A percentile compares a stretch with the other conserved stretches of the same genome.
Evolutionary conservation across 2,797 vertebrate genomes (phyloP).

Genomic region (Phrynocephalus guinanensis): DNA sequence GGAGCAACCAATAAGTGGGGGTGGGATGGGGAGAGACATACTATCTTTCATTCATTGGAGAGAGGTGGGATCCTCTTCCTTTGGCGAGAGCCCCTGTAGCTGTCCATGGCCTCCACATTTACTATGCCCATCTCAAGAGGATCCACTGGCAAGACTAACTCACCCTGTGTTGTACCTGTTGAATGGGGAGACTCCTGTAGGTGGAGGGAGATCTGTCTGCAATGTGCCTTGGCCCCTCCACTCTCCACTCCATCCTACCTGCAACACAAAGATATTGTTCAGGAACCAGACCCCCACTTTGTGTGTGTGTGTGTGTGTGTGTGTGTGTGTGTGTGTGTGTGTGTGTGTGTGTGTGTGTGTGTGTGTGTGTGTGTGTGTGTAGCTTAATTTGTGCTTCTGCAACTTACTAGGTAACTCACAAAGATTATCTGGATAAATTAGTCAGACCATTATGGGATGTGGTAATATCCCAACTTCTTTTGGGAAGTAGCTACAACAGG

Average conservation of each 20-base stretch:
- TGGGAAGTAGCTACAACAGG: neutral
- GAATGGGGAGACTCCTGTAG: conserved; percentile 33
- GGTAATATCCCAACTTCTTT: neutral
- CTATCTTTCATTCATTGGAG: neutral
- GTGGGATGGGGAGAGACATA: neutral
- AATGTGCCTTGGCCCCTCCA: conserved; percentile 57
- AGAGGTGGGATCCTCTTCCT: neutral
- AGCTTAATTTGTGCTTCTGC: neutral
- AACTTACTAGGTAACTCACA: neutral
- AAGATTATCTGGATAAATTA: neutral
- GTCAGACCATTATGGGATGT: neutral
- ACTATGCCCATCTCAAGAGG: neutral
- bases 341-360: too few relatives aligned
- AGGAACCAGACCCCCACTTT: neutral
- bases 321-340: neutral
- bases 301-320: too few relatives aligned
- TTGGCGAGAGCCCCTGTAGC: neutral
- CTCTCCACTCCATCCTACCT: conserved; percentile 71
- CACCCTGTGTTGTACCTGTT: conserved; percentile 60
- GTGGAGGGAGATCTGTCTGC: conserved; percentile 51
- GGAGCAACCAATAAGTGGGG: neutral
- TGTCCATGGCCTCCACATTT: neutral
- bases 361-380: too few relatives aligned
- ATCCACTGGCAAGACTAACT: conserved; percentile 30
- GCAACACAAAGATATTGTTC: conserved; percentile 57